Conservation (phyloP, 2,797 vertebrate species). For the Gymnodraco acuticeps region DNA sequence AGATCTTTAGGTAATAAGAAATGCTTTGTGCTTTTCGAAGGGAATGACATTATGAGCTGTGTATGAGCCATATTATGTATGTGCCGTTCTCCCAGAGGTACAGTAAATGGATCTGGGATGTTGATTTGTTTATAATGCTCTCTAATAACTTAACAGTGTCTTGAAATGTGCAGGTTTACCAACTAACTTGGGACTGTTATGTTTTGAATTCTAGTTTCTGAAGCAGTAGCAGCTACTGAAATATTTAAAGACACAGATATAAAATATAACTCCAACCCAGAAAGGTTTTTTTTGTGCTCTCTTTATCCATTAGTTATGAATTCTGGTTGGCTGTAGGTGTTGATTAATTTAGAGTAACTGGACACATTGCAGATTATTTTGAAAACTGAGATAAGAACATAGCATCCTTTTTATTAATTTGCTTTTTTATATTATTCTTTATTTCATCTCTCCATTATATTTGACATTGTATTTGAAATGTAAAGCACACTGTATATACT, state of each 20-base stretch:
- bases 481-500: slow-evolving; percentile 4
- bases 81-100: background rate
- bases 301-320: background rate
- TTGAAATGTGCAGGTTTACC: background rate
- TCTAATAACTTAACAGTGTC: background rate
- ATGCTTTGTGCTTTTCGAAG: background rate
- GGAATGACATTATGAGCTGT: slow-evolving; percentile 39
- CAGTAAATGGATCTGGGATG: slow-evolving; percentile 1
- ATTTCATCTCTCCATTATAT: background rate
- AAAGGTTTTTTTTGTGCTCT: background rate
- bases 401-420: background rate
- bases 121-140: background rate
- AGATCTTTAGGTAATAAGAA: background rate
- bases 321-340: background rate
- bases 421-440: background rate
- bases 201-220: background rate
- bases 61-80: background rate
- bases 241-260: background rate
- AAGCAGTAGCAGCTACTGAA: background rate
- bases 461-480: background rate
- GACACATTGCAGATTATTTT: background rate
- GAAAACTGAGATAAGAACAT: no score
- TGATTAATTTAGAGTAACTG: background rate
- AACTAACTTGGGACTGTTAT: background rate
- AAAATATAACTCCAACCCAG: background rate